Conservation (phyloP, 2,113 vertebrate genomes). For the Asarcornis scutulata region DNA sequence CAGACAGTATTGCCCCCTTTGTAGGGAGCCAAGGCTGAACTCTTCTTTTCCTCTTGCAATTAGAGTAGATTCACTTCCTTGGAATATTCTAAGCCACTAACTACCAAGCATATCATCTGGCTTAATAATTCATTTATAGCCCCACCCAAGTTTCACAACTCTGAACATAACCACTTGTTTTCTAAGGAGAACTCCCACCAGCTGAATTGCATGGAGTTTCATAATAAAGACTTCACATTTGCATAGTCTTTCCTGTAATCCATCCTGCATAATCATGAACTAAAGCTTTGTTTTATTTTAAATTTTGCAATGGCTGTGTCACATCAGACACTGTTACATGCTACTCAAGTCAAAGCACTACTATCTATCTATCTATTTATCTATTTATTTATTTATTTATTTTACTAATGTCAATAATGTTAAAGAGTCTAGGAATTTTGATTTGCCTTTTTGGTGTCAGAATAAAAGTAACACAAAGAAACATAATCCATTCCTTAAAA, state of each 20-base stretch:
- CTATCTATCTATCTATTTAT: not conserved
- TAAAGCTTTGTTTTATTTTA: not conserved
- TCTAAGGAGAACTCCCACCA: constrained; percentile 17
- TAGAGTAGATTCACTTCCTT: not conserved
- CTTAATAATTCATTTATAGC: constrained; percentile 2
- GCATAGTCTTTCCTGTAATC: not conserved
- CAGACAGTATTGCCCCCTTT: not conserved
- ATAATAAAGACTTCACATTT: constrained; percentile 17
- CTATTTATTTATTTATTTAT: not conserved
- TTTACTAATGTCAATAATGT: not conserved
- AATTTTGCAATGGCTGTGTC: not conserved
- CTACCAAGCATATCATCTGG: not conserved
- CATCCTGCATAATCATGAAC: not conserved
- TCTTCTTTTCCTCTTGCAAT: not conserved
- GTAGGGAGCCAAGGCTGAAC: not conserved
- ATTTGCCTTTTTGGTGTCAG: not conserved
- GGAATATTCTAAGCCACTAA: constrained; percentile 8
- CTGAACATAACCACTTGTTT: constrained; percentile 16
- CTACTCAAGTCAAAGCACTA: not conserved
- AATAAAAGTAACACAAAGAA: not conserved
- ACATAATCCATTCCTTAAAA: not conserved
- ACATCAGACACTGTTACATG: not conserved
- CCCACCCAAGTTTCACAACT: constrained; percentile 52
- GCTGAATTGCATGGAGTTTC: constrained; percentile 28
- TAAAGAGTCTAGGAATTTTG: not conserved